Base-by-base conservation (phyloP, 2,888 invertebrate species). In the Belgica antarctica region DNA sequence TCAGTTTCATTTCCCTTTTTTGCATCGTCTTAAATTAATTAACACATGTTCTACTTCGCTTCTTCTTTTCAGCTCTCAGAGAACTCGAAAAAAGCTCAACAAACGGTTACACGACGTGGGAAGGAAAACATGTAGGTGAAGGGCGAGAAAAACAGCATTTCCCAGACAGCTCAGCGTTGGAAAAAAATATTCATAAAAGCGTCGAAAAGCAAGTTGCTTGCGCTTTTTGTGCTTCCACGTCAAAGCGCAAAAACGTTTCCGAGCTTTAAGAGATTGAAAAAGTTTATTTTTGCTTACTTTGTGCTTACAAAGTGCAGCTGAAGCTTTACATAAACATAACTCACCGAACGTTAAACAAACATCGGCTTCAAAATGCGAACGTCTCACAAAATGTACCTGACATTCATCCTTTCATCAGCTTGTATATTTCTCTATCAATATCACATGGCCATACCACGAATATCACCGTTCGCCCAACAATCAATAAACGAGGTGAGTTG, bases 351-450 rank as follows among this genome's bases (percentile, higher is more conserved):
- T n/a, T n/a, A 15, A 59, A 25, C 59, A 12, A 59, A 27, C 59
- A 59, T 4, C 25, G 25, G 5, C 25, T 10, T 59, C 57, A 68
- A 31, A 74, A 83, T 85, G 82, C 83, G 81, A 78, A 82, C 83
- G 76, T 83, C 83, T 75, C 81, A 83, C 77, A 86, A 86, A 82
- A 83, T 87, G 83, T 86, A 86, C 82, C 82, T 86, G 79, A 81
- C 86, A 75, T 83, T 85, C 77, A 81, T 87, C 77, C 78, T 85
- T 77, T 78, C 79, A 72, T 84, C 85, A 76, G 82, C 83, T 73
- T 85, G 85, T 77, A 82, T 87, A 76, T 82, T 86, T 74, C 81
- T 87, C 75, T 85, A 85, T 76, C 87, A 87, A 77, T 87, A 86
- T 77, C 85, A 86, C 75, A 78, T 86, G 76, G 84, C 85, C 72